Percentiles rank a stretch among this genome's conserved stretches.
These are phyloP conservation scores for Mionectes macconnelli DNA, from an alignment of 2,113 vertebrate genomes.

Conservation along the genomic window DNA sequence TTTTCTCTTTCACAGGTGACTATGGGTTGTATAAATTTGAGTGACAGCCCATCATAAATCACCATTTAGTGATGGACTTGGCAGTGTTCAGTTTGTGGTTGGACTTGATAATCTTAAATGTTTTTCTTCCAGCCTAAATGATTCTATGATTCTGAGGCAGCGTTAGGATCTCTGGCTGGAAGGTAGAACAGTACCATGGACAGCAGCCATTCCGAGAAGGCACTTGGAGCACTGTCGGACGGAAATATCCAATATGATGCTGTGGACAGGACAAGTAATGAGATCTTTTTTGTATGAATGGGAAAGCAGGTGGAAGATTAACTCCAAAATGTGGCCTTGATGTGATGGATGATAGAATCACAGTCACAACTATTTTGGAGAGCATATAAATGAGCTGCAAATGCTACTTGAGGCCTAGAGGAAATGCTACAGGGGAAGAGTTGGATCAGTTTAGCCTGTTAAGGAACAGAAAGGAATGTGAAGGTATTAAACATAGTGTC, in stretches of 20 bases:
- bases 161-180: accelerated
- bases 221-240: accelerated
- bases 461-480: not conserved
- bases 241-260: accelerated
- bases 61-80: not conserved
- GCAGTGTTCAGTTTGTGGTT: not conserved
- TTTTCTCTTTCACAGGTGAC: not conserved
- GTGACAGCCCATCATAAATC: not conserved
- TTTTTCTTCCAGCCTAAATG: not conserved
- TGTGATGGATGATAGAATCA: not conserved
- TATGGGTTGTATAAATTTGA: not conserved
- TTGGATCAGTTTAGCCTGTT: not conserved
- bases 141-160: too few relatives aligned
- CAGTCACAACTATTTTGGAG: not conserved
- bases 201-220: accelerated
- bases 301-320: not conserved
- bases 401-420: not conserved
- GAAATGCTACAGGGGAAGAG: not conserved
- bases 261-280: not conserved
- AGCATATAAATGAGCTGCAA: not conserved
- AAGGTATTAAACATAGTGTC: not conserved
- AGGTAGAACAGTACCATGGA: not conserved
- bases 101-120: not conserved
- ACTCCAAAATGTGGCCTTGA: not conserved
- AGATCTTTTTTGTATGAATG: not conserved